phyloP scores from a whole-genome alignment of 92 coral and sea anemone species.

The Epizoanthus scotinus region DNA sequence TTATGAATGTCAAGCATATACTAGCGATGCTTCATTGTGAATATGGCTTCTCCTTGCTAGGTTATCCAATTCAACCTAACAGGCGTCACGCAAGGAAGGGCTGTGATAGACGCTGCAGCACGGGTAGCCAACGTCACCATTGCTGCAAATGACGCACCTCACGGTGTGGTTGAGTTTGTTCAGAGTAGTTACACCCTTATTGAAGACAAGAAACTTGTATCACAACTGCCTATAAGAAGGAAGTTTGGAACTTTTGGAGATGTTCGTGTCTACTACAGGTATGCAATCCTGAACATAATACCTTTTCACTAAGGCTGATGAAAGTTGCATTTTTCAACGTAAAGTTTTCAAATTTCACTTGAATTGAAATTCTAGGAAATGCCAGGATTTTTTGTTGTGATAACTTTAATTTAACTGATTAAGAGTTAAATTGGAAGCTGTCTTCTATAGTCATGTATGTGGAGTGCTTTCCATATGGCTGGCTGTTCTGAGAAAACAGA shows the following conservation, averaged over 20 bases:
- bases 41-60: slow-evolving; percentile 31
- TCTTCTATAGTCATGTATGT: no score
- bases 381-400: no score
- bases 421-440: no score
- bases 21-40: slow-evolving; percentile 77
- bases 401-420: no score
- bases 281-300: no score
- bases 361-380: no score
- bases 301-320: no score
- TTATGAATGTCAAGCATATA: no score
- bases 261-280: slow-evolving; percentile 83
- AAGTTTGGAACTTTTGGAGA: slow-evolving; percentile 80
- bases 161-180: slow-evolving; percentile 86
- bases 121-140: slow-evolving; percentile 74
- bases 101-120: slow-evolving; percentile 68
- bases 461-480: no score
- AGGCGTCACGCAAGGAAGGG: slow-evolving; percentile 71
- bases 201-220: slow-evolving; percentile 68
- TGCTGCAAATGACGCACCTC: slow-evolving; percentile 85
- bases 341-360: no score
- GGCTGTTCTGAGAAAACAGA: no score
- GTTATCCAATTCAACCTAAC: slow-evolving; percentile 73
- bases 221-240: slow-evolving; percentile 64
- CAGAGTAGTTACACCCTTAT: slow-evolving; percentile 62
- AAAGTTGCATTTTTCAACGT: no score